Evolutionary conservation across 2,888 invertebrate species (phyloP).

Genomic region (Troilus luridus): DNA sequence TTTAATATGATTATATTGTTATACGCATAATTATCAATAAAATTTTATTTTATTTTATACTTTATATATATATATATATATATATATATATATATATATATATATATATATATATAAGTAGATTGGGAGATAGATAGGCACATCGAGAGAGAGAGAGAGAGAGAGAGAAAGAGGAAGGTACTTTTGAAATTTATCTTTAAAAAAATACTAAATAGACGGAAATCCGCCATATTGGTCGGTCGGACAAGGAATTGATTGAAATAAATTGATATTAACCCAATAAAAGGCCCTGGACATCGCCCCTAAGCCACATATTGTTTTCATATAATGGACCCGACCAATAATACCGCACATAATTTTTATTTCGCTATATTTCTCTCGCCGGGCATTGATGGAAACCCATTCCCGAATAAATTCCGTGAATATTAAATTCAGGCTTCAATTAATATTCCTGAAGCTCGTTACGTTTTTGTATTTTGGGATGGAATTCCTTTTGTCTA

Average conservation of each 20-base stretch:
- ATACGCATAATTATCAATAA: no score
- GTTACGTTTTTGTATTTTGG: not conserved
- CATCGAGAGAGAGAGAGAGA: no score
- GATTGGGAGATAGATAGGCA: no score
- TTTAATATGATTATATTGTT: no score
- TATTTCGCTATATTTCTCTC: not conserved
- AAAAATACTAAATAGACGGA: not conserved
- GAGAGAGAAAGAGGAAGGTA: no score
- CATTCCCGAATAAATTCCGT: not conserved
- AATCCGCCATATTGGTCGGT: not conserved
- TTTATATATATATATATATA: no score
- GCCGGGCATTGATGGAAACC: not conserved
- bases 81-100: no score
- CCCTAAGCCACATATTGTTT: not conserved
- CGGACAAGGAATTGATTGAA: not conserved
- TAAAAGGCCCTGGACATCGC: not conserved
- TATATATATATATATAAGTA: no score
- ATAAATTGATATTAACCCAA: not conserved
- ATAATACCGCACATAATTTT: constrained; percentile 7
- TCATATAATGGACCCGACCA: not conserved
- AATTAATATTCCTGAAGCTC: not conserved
- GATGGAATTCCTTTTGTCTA: not conserved
- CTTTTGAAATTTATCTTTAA: not conserved
- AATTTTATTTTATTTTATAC: no score
- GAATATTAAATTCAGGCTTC: not conserved